These are phyloP conservation scores for Drosophila pullipes DNA, from an alignment of 2,888 invertebrate species.

Conservation along the genomic window DNA sequence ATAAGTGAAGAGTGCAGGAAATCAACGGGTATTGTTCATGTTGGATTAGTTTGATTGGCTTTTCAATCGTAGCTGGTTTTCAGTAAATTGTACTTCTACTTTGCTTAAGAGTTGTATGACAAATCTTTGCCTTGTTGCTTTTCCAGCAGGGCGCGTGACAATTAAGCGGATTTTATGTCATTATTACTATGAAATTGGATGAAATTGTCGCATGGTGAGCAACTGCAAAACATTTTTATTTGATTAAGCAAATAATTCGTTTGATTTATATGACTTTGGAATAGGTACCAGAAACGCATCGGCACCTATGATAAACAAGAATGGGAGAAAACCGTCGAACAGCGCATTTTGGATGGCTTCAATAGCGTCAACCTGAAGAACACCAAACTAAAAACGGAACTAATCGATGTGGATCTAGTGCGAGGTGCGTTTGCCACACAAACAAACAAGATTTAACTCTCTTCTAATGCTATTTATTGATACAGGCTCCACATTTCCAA, in stretches of 20 bases:
- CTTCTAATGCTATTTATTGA: neutral
- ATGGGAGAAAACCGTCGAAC: slow-evolving; percentile 98
- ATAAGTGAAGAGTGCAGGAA: neutral
- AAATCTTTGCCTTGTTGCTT: slow-evolving; percentile 15
- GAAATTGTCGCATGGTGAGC: slow-evolving; percentile 85
- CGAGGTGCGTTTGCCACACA: slow-evolving; percentile 88
- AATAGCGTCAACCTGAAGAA: slow-evolving; percentile 92
- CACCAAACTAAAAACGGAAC: slow-evolving; percentile 93
- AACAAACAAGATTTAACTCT: neutral
- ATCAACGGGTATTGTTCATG: neutral
- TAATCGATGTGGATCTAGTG: slow-evolving; percentile 98
- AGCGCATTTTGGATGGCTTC: slow-evolving; percentile 94
- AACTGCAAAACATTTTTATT: neutral
- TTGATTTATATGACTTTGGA: slow-evolving; percentile 6
- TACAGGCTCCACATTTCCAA: slow-evolving; percentile 96
- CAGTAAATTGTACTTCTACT: slow-evolving; percentile 21
- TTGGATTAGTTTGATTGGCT: neutral
- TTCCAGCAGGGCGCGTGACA: slow-evolving; percentile 50
- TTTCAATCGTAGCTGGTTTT: slow-evolving; percentile 11
- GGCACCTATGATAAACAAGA: slow-evolving; percentile 98
- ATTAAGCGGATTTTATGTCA: slow-evolving; percentile 73
- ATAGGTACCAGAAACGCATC: slow-evolving; percentile 97
- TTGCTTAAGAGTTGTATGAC: slow-evolving; percentile 16
- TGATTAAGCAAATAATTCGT: neutral
- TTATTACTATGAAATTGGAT: slow-evolving; percentile 85